A percentile compares a stretch with the other conserved stretches of the same genome.
Conservation (phyloP, 2,888 invertebrate species). For the Cheilosia vulpina region DNA sequence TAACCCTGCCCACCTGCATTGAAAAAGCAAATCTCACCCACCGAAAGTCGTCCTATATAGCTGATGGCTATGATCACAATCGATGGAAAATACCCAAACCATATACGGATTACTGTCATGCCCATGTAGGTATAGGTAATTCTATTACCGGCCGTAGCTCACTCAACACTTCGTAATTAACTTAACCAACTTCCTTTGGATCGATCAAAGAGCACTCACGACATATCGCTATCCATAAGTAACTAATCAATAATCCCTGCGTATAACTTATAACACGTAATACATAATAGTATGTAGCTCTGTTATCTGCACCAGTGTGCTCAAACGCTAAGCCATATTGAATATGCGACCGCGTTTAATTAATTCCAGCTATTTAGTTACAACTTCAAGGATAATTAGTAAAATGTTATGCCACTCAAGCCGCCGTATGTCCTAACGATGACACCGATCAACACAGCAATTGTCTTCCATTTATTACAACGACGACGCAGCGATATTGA, state of each 20-base stretch:
- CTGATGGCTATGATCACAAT: too few species aligned
- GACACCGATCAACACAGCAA: conserved; percentile 44
- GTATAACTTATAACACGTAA: background rate
- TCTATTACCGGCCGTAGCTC: background rate
- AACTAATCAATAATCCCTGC: conserved; percentile 36
- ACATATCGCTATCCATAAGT: conserved; percentile 32
- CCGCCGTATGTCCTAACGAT: conserved; percentile 28
- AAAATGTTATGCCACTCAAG: conserved; percentile 70
- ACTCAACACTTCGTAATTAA: conserved; percentile 54
- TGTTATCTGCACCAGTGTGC: conserved; percentile 14
- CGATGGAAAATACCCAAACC: too few species aligned
- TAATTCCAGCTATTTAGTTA: conserved; percentile 71
- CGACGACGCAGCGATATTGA: conserved; percentile 39
- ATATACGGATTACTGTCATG: too few species aligned
- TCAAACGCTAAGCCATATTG: conserved; percentile 31
- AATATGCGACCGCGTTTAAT: conserved; percentile 65
- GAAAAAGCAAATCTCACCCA: too few species aligned
- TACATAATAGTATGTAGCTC: background rate
- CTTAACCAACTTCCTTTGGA: conserved; percentile 58
- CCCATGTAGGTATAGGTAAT: too few species aligned
- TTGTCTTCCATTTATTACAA: conserved; percentile 61
- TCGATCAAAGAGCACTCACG: conserved; percentile 62
- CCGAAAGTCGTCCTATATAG: too few species aligned
- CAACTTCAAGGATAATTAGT: conserved; percentile 73
- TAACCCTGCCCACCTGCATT: too few species aligned